Conservation (phyloP, 2,888 invertebrate species). For the Sesia bembeciformis region DNA sequence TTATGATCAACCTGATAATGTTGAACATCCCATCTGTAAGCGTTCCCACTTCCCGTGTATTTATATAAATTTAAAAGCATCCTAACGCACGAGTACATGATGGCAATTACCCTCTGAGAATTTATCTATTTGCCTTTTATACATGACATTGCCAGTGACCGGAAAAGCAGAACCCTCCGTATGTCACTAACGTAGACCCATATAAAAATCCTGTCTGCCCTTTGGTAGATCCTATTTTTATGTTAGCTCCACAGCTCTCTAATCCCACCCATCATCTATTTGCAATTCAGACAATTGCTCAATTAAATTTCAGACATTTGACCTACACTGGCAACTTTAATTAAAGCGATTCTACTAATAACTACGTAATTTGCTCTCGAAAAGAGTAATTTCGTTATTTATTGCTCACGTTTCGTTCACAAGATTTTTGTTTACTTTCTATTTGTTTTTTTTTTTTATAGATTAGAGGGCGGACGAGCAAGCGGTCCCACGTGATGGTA, state of each 20-base stretch:
- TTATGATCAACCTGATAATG: too few species aligned
- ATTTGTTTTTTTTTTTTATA: too few species aligned
- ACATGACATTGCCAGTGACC: not conserved
- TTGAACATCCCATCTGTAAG: too few species aligned
- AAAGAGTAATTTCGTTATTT: not conserved
- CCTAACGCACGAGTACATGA: too few species aligned
- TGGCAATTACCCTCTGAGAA: too few species aligned
- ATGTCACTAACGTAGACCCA: not conserved
- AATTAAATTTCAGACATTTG: not conserved
- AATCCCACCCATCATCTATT: not conserved
- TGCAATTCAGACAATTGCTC: not conserved
- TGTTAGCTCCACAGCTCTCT: not conserved
- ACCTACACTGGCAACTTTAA: not conserved
- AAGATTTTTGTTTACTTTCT: not conserved
- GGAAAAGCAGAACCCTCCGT: not conserved
- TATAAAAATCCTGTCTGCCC: not conserved
- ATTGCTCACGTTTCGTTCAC: not conserved
- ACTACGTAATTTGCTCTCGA: not conserved
- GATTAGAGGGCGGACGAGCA: too few species aligned
- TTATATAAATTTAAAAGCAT: too few species aligned
- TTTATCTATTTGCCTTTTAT: too few species aligned
- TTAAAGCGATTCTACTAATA: not conserved
- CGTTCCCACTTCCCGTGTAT: too few species aligned
- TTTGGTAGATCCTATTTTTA: not conserved
- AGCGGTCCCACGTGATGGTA: too few species aligned